Evolutionary conservation across 2,888 invertebrate genomes (phyloP).

Genomic region (Agapetus fuscipes): DNA sequence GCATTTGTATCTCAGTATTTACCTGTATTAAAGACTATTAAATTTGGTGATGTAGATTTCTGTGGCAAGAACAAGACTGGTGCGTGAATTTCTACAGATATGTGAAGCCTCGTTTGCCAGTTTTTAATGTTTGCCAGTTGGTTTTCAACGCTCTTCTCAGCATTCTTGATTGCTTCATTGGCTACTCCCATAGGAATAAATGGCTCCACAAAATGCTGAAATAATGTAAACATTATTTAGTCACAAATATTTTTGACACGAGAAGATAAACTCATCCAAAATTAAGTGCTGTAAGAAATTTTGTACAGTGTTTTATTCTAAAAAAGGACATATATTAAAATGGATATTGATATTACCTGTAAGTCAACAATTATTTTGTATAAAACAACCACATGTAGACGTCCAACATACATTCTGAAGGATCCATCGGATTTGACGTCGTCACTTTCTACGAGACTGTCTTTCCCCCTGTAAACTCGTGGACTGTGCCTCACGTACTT

Average conservation of each 20-base stretch:
- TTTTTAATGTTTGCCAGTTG: constrained; percentile 33
- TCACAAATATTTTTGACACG: too few species aligned
- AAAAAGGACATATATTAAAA: too few species aligned
- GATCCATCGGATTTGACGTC: constrained; percentile 58
- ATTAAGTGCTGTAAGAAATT: too few species aligned
- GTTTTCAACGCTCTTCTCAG: constrained; percentile 33
- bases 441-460: constrained; percentile 37
- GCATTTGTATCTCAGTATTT: too few species aligned
- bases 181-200: constrained; percentile 32
- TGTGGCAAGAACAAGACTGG: constrained; percentile 70
- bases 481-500: constrained; percentile 66
- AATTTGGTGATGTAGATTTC: constrained; percentile 67
- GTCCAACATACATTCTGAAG: constrained; percentile 57
- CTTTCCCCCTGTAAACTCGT: constrained; percentile 34
- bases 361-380: constrained; percentile 53
- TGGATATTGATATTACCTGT: too few species aligned
- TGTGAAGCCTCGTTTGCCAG: constrained; percentile 46
- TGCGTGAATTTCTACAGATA: constrained; percentile 59
- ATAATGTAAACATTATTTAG: too few species aligned
- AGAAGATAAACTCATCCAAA: too few species aligned
- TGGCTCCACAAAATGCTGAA: constrained; percentile 49
- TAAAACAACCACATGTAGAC: constrained; percentile 61
- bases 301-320: too few species aligned
- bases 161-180: constrained; percentile 29
- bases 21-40: constrained; percentile 68